phyloP scores from a whole-genome alignment of 2,888 invertebrate genomes.

The Ophioninae sp. region DNA sequence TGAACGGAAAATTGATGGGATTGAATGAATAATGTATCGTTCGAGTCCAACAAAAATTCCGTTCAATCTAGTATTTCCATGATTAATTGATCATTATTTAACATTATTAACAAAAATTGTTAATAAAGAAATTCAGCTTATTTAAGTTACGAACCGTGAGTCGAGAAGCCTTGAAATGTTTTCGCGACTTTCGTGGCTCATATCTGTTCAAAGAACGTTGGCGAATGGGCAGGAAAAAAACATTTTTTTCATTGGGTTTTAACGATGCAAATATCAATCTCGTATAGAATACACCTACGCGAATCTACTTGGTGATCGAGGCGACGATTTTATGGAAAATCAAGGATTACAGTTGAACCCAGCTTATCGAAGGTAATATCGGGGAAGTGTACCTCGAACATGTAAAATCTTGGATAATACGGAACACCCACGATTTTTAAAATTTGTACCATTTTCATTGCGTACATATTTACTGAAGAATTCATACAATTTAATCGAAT shows the following conservation, averaged over 20 bases:
- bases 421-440: no score
- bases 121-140: no score
- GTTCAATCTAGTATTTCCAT: background rate
- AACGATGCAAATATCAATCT: conserved; percentile 4
- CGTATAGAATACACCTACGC: no score
- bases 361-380: no score
- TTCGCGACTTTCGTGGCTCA: background rate
- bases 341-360: no score
- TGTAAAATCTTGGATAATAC: no score
- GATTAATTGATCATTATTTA: background rate
- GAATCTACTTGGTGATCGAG: no score
- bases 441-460: no score
- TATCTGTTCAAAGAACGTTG: background rate
- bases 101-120: background rate
- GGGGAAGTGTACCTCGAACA: no score
- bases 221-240: background rate
- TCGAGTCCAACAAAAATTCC: background rate
- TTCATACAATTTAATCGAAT: no score
- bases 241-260: background rate
- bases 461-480: no score
- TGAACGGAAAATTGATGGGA: background rate
- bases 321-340: no score
- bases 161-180: background rate
- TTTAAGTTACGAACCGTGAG: background rate
- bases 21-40: background rate